Base-by-base conservation (phyloP, 1,140 invertebrate species). In the Theocolax elegans region DNA sequence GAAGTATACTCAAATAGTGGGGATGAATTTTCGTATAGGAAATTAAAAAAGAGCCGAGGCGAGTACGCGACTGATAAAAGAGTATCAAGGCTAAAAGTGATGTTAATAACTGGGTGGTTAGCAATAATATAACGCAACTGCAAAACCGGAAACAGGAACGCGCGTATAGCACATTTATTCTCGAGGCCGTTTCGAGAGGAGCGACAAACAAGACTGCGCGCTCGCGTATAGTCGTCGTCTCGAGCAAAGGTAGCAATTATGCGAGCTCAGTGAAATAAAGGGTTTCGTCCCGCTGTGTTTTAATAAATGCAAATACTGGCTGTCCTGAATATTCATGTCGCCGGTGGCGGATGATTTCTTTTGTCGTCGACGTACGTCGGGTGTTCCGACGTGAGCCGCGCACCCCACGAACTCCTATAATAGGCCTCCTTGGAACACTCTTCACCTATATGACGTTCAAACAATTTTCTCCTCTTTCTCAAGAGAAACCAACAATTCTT, bases 221-320 rank as follows among this genome's bases (percentile, higher is more conserved):
- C 7, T 19, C 17, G 48, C 54, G 15, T 49, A 66, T 35, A 65
- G 42, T 12, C 4, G 35, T 44, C 40, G 38, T 31, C 23, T 23
- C 1, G 21, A 10, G 29, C 74, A 51, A 75, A 82, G 74, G 68
- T 79, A 77, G 79, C 76, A 83, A 83, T 83, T 83, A 83, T 83
- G 74, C 77, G 77, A 74, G 54, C 72, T 54, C 73, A 75, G 75
- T 67, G 79, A 79, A 71, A 79, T 75, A 81, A 82, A 79, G 80
- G 77, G 78, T 77, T 51, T 76, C 73, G 79, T 67, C 73, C 72
- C 72, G 76, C 81, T 77, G 79, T 79, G 79, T 82, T 82, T 82
- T 82, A 83, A 83, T 83, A 81, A 83, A 83, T 83, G 82, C 82
- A 83, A 83, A 83, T 79, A 59, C 69, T 72, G 54, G 68, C 67